Base-by-base conservation (phyloP, 2,797 vertebrate genomes). In the Anguilla megastoma region DNA sequence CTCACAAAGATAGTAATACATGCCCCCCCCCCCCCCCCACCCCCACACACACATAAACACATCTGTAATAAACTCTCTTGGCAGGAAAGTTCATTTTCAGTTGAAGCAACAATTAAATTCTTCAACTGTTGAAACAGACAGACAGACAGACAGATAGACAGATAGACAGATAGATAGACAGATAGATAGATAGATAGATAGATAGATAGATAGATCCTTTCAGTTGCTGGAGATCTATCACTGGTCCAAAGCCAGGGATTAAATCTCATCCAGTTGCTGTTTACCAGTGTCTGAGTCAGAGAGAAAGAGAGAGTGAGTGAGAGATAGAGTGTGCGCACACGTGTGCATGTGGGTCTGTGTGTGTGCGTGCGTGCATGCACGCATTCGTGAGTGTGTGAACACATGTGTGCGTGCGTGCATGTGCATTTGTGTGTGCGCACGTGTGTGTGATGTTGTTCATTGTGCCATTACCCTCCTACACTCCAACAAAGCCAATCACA, bases 201-300 rank as follows among this genome's bases (percentile, higher is more conserved):
- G 52, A 41, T 18, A 58, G 84, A 27, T 21, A 33, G 54, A 60
- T 33, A 60, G 54, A 60, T 86, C 66, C 86, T 86, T 66, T 86
- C 86, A 74, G 63, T 79, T 86, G 56, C 84, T 69, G 85, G 54
- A 80, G 86, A 30, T 56, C 52, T 21, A 84, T 48, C 56, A 66
- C 21, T 60, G 58, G 66, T 89, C 48, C 45, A 54, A 50, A 52
- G 86, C 36, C 60, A 27, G 18, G 88, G 84, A 88, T 88, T 88
- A 88, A 69, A 88, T 86, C 21, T 41, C 88, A 82, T 79, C 71
- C 85, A 88, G 88, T 80, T 85, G 85, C 85, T 84, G 88, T 86
- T 69, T 84, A 45, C 63, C 58, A 86, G 60, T 60, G 54, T 74
- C 30, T 41, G 50, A 36, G 56, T 24, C 45, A 86, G 30, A 87